These are phyloP conservation scores for Proisotoma minuta DNA, from an alignment of 2,888 invertebrate genomes.

Conservation along the genomic window DNA sequence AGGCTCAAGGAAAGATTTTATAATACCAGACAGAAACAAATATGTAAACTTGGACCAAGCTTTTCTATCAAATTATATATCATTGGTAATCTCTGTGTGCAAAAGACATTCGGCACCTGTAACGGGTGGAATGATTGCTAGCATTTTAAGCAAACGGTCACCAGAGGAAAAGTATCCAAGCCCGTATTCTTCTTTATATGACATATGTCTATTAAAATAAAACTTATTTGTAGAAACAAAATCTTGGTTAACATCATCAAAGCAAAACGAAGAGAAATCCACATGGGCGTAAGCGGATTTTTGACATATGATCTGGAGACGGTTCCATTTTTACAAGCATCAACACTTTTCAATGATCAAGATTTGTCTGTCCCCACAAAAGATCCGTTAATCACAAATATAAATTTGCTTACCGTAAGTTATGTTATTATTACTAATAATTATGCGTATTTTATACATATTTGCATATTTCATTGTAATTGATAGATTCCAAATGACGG, in stretches of 20 bases:
- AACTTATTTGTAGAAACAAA: background rate
- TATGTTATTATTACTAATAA: background rate
- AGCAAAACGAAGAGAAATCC: constrained; percentile 58
- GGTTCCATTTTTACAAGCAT: constrained; percentile 49
- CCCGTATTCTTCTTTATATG: too few relatives aligned
- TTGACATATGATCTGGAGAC: constrained; percentile 64
- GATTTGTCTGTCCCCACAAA: background rate
- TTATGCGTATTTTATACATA: background rate
- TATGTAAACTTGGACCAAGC: constrained; percentile 61
- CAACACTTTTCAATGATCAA: background rate
- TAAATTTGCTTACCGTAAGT: background rate
- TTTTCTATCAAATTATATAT: constrained; percentile 62
- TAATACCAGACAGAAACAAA: constrained; percentile 65
- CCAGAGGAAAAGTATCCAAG: too few relatives aligned
- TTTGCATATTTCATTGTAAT: background rate
- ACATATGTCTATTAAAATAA: background rate
- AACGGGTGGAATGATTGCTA: constrained; percentile 66
- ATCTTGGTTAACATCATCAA: constrained; percentile 36
- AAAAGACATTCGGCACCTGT: constrained; percentile 61
- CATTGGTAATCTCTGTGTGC: constrained; percentile 59
- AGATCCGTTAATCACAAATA: background rate
- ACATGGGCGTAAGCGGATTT: constrained; percentile 63
- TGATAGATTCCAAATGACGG: constrained; percentile 59
- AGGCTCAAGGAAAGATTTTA: constrained; percentile 59
- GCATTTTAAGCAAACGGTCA: constrained; percentile 42